A percentile compares a stretch with the other conserved stretches of the same genome.
Evolutionary conservation across 2,797 vertebrate genomes (phyloP).

Genomic region (Pogonophryne albipinna): DNA sequence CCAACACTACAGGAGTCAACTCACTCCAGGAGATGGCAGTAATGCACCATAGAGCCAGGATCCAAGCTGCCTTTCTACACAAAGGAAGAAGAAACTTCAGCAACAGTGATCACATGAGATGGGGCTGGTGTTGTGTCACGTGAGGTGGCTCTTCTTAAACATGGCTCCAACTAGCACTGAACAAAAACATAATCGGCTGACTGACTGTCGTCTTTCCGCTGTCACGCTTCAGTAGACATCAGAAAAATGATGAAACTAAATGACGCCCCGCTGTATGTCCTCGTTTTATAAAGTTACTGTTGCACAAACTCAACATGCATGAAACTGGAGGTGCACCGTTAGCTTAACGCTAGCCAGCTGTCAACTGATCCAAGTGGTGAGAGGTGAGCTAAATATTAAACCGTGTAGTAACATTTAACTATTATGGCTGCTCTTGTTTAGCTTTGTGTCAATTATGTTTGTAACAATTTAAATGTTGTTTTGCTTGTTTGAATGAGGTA

Average conservation of each 20-base stretch:
- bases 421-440: rapidly evolving
- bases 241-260: conserved; percentile 18
- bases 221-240: conserved; percentile 12
- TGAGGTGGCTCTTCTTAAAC: conserved; percentile 69
- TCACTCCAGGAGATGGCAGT: not conserved
- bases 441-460: rapidly evolving
- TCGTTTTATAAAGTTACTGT: not conserved
- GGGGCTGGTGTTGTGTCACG: conserved; percentile 68
- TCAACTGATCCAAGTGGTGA: conserved; percentile 66
- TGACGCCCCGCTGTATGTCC: not conserved
- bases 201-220: conserved; percentile 11
- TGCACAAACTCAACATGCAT: conserved; percentile 28
- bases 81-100: not conserved
- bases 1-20: not conserved
- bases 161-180: conserved; percentile 76
- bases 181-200: conserved; percentile 55
- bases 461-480: rapidly evolving
- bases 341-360: conserved; percentile 68
- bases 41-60: not conserved
- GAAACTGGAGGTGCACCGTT: conserved; percentile 37
- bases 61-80: not conserved
- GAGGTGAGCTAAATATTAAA: conserved; percentile 50
- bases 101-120: conserved; percentile 65
- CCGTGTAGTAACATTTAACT: not conserved
- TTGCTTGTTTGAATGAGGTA: not conserved